A percentile compares a stretch with the other conserved stretches of the same genome.
These are phyloP conservation scores for Pollachius pollachius DNA, from an alignment of 2,113 vertebrate genomes.

Conservation along the genomic window DNA sequence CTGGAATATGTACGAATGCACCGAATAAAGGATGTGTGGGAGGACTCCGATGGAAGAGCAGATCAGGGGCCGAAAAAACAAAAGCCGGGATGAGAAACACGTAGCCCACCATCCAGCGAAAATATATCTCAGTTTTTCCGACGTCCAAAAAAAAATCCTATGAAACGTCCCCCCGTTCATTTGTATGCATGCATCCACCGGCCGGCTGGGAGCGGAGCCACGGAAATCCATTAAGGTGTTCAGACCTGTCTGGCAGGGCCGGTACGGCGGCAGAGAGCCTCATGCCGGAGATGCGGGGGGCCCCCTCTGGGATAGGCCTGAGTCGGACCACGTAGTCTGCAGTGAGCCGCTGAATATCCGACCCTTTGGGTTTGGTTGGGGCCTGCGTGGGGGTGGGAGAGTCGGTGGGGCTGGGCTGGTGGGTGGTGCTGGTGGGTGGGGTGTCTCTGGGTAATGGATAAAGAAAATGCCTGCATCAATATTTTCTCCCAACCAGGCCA, in stretches of 20 bases:
- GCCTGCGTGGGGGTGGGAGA: neutral
- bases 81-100: no score
- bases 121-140: no score
- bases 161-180: neutral
- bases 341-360: neutral
- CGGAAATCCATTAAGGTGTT: neutral
- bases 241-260: neutral
- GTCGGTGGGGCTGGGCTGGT: neutral
- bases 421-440: slow-evolving; percentile 31
- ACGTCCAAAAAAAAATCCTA: neutral
- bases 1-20: no score
- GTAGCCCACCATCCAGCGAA: no score
- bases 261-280: slow-evolving; percentile 12
- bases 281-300: slow-evolving; percentile 28
- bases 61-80: no score
- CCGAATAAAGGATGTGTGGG: no score
- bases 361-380: no score
- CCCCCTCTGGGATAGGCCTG: neutral
- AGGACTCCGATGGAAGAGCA: no score
- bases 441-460: slow-evolving; percentile 47
- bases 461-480: slow-evolving; percentile 60
- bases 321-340: neutral
- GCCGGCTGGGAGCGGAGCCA: no score
- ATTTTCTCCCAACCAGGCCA: slow-evolving; percentile 50
- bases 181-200: neutral